Evolutionary conservation across 2,888 invertebrate genomes (phyloP), one percentile per base, ranked within the genome.

Genomic region (Mythimna pallens): DNA sequence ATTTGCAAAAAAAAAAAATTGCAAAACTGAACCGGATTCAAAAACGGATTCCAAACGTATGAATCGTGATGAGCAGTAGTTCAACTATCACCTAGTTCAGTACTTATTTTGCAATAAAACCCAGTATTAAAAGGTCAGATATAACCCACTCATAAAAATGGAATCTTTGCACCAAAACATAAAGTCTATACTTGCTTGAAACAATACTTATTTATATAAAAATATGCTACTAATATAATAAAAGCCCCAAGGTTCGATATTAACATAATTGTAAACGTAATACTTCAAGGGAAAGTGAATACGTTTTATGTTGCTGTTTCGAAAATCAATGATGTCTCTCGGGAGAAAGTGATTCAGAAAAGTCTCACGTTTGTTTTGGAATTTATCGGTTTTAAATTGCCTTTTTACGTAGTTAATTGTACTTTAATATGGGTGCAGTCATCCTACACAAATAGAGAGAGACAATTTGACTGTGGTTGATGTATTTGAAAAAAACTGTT

Each of bases 251-350:
- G 75, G 81, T 40, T 68, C 20, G 3, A 55, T 67, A 71, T 76
- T 78, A 75, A 65, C 74, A 80, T 77, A 71, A 54, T 71, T 63
- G 65, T 61, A 64, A 72, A 62, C 50, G 77, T 65, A 58, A 73
- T 73, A 62, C 52, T 43, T 34, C 72, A 78, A 85, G 81, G 85
- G 80, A 87, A 88, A 85, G 87, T 82, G 73, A 76, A 70, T 74
- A 73, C 65, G 61, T 64, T 67, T 78, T 85, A 84, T 81, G 79
- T 82, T 85, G 43, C 36, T 30, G 63, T 82, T 85, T 83, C 80
- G 78, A 79, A 76, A 80, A 79, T 70, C 72, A 43, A 78, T 68
- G 73, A 43, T 62, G n/a, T 43, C 58, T 52, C 58, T 50, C n/a
- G 0, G 50, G 86, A 68, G 86, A 86, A 86, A 86, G 86, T 82